A percentile compares a stretch with the other conserved stretches of the same genome.
Conservation (phyloP, 2,797 vertebrate species). For the Buceros bicornis region DNA sequence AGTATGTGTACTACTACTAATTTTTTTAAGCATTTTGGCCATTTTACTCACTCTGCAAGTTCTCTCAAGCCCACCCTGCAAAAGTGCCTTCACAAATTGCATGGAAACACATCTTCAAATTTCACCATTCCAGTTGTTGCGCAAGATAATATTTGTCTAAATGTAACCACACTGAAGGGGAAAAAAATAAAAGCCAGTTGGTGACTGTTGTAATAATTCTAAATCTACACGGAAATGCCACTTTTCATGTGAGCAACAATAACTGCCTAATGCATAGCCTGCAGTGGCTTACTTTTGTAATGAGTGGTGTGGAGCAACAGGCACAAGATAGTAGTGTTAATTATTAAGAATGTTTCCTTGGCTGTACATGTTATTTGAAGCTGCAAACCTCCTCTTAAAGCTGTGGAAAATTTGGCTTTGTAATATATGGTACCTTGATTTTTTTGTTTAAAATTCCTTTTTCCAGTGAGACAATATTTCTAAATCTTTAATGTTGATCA, state of each 20-base stretch:
- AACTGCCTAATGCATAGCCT: not conserved
- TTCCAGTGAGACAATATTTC: not conserved
- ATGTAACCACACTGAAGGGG: not conserved
- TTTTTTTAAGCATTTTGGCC: not conserved
- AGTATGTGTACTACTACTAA: not conserved
- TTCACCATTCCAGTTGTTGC: not conserved
- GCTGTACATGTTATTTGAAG: not conserved
- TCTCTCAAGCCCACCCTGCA: not conserved
- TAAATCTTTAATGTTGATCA: not conserved
- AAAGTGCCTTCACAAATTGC: not conserved
- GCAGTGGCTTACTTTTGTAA: not conserved
- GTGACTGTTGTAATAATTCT: not conserved
- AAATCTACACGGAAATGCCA: not conserved
- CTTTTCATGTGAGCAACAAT: not conserved
- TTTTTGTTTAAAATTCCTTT: not conserved
- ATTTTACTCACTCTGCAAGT: not conserved
- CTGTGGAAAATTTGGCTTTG: not conserved
- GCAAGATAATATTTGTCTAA: not conserved
- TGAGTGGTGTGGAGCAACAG: not conserved
- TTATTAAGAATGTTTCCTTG: not conserved
- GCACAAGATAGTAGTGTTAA: not conserved
- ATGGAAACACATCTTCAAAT: not conserved
- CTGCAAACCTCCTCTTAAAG: not conserved
- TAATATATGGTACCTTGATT: not conserved
- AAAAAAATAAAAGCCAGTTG: not conserved